These are phyloP conservation scores for Dyspetes luteomarginatus DNA, from an alignment of 2,888 invertebrate species.

Conservation along the genomic window DNA sequence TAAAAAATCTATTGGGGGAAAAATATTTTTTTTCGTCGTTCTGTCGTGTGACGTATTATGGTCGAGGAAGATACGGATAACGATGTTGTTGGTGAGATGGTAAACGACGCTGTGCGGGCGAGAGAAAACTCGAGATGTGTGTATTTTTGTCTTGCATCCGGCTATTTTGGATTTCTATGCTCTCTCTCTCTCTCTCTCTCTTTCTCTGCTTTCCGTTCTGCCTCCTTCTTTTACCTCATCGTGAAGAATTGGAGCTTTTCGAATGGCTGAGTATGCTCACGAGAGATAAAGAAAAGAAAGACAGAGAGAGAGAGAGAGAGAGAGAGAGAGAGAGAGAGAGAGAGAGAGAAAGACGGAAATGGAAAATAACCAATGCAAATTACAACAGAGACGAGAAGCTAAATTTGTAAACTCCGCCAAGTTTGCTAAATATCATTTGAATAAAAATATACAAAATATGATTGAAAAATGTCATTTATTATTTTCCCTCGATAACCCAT, in stretches of 20 bases:
- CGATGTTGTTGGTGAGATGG: constrained; percentile 8
- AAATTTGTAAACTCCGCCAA: no score
- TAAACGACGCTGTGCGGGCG: constrained; percentile 39
- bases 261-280: constrained; percentile 36
- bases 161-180: constrained; percentile 66
- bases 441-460: no score
- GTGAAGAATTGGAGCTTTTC: constrained; percentile 52
- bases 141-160: constrained; percentile 64
- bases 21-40: no score
- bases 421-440: no score
- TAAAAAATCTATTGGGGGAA: no score
- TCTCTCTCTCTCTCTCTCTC: constrained; percentile 38
- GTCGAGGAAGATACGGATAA: neutral
- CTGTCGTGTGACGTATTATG: no score
- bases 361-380: no score
- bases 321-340: neutral
- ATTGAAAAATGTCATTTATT: no score
- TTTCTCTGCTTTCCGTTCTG: constrained; percentile 21
- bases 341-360: neutral
- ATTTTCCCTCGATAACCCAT: no score
- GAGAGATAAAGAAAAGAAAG: constrained; percentile 61
- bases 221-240: constrained; percentile 35
- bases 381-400: no score
- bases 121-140: constrained; percentile 11
- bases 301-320: constrained; percentile 60